Base-by-base conservation (phyloP, 2,888 invertebrate genomes). In the Callimorpha dominula region DNA sequence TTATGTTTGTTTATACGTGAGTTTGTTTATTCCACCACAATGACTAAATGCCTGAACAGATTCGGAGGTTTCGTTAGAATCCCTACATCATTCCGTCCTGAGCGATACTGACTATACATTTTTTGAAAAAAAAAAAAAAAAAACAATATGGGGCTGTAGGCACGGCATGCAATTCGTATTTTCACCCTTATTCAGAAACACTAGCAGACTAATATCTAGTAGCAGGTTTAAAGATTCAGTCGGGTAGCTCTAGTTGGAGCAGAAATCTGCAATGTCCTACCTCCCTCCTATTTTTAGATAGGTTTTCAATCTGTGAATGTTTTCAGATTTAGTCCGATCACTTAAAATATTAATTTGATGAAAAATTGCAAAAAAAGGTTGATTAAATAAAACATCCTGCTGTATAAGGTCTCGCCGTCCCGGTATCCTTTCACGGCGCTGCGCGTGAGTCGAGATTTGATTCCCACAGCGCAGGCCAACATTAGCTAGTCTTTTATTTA, bases 381-480 rank as follows among this genome's bases (percentile, higher is more conserved):
- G 31, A 57, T 43, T 17, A 31, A 63, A 43, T 62, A 40, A 42
- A 46, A 65, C 42, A 87, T 75, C 93, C 87, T 12, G 72, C 92
- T 93, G 90, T 94, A 89, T 81, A 74, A 68, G 73, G 80, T 78
- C 75, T 75, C 83, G 84, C 80, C 85, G 87, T 89, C 88, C 85
- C 86, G 85, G 86, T 91, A 90, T 92, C 92, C 90, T 92, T 93
- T 91, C 90, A 93, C 89, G 89, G 91, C 87, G 88, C 86, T 92
- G 92, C 88, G 90, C 92, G 91, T 91, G 93, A 92, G 92, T 93
- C 93, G 94, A 94, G 95, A 95, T 95, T 95, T 94, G 92, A 95
- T 95, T 96, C 94, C 93, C 94, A 94, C 93, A 93, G 92, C 90
- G 90, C 88, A 87, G 86, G 75, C 86, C 86, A 86, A 83, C 83